Base-by-base conservation (phyloP, 2,888 invertebrate species). In the Sthenelais limicola region DNA sequence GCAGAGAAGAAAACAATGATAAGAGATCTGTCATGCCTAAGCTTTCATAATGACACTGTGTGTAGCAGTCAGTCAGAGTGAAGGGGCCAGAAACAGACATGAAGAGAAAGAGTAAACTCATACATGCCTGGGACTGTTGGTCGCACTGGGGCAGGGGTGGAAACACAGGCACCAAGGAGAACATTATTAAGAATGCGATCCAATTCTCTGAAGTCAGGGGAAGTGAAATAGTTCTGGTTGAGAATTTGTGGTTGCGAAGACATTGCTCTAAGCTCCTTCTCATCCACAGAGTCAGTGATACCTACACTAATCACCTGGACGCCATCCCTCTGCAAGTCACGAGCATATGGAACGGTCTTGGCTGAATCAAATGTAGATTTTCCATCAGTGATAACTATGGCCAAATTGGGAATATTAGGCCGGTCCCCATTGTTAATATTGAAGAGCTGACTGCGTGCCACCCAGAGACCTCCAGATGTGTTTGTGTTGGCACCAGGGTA, bases 361-460 rank as follows among this genome's bases (percentile, higher is more conserved):
- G 66, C 67, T 21, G n/a, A 30, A 26, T 73, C 71, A 21, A 4
- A 28, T 21, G 71, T 73, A 15, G 71, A 71, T 26, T 68, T 52
- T 3, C 74, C 74, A 43, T 74, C 74, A 1, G 71, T 70, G 4
- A 70, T 7, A 2, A 70, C 56, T 9, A 70, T 70, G 18, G 54
- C 70, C 12, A 70, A 26, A 51, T 70, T 70, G n/a, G 26, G 52
- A 28, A 54, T n/a, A 15, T 54, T 21, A n/a, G 70, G 52, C 7
- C 70, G 54, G n/a, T 72, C 72, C 26, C 72, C 72, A 33, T 67
- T 30, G 3, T 32, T 7, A 9, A 33, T 1, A 35, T 18, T 66
- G 51, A 72, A 72, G 28, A 48, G 51, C 9, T 67, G 28, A 21
- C 30, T 4, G 7, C 5, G 2, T 28, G 62, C 62, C n/a, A 43